These are phyloP conservation scores for Phymatocera aterrima DNA, from an alignment of 2,888 invertebrate species.

Conservation along the genomic window DNA sequence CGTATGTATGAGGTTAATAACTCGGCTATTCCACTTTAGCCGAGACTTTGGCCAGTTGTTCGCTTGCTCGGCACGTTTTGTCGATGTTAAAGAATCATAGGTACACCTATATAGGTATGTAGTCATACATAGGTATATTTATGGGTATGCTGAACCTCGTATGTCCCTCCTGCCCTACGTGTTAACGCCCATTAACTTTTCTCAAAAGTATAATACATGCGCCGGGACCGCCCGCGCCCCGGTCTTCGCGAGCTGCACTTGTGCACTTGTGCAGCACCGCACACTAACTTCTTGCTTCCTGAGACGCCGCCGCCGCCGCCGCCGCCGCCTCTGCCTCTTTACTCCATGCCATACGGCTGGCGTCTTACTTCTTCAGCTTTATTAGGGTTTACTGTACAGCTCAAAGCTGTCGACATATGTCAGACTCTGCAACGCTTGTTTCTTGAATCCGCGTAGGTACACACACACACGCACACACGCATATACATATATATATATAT, in stretches of 20 bases:
- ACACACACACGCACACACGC: too few relatives aligned
- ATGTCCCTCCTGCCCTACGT: too few relatives aligned
- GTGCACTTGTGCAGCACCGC: too few relatives aligned
- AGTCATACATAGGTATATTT: background rate
- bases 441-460: background rate
- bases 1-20: background rate
- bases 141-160: too few relatives aligned
- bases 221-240: too few relatives aligned
- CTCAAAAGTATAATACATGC: background rate
- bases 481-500: too few relatives aligned
- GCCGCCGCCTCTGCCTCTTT: too few relatives aligned
- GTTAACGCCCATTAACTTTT: too few relatives aligned
- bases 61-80: constrained; percentile 32
- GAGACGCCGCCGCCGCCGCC: too few relatives aligned
- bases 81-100: too few relatives aligned
- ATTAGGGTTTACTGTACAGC: constrained; percentile 5
- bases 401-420: constrained; percentile 26
- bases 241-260: background rate
- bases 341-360: background rate
- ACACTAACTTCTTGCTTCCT: too few relatives aligned
- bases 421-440: constrained; percentile 11
- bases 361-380: too few relatives aligned
- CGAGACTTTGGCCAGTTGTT: background rate
- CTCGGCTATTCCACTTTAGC: background rate
- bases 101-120: background rate